These are phyloP conservation scores for Hippocampus guttulatus DNA, from an alignment of 2,113 vertebrate genomes.

Conservation along the genomic window DNA sequence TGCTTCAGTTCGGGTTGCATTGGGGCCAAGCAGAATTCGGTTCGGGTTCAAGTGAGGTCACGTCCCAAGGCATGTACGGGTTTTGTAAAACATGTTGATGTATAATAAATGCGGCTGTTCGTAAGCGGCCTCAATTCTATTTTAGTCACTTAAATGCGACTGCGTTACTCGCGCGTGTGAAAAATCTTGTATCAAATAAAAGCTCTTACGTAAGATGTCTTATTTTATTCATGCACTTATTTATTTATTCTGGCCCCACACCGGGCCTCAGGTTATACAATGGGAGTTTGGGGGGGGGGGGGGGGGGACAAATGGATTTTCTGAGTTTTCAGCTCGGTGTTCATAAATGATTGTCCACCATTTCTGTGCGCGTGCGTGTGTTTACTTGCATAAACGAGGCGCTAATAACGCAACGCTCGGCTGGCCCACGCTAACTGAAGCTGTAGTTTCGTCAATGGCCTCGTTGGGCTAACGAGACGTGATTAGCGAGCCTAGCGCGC, in stretches of 20 bases:
- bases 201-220: slow-evolving; percentile 5
- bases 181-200: slow-evolving; percentile 1
- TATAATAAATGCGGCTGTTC: background rate
- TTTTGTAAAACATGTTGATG: background rate
- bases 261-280: background rate
- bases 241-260: slow-evolving; percentile 3
- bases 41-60: background rate
- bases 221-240: slow-evolving; percentile 4
- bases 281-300: background rate
- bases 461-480: slow-evolving; percentile 5
- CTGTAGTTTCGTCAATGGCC: background rate
- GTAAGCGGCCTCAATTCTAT: background rate
- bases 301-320: background rate
- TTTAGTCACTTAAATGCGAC: background rate
- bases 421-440: background rate
- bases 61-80: background rate
- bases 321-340: background rate
- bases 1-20: background rate
- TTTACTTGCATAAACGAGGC: background rate
- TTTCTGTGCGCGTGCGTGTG: background rate
- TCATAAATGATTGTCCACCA: slow-evolving; percentile 1
- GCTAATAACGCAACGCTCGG: background rate
- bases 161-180: background rate
- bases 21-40: no score
- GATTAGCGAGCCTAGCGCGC: slow-evolving; percentile 1